Conservation (phyloP, 2,797 vertebrate genomes). For the Anabacerthia variegaticeps region DNA sequence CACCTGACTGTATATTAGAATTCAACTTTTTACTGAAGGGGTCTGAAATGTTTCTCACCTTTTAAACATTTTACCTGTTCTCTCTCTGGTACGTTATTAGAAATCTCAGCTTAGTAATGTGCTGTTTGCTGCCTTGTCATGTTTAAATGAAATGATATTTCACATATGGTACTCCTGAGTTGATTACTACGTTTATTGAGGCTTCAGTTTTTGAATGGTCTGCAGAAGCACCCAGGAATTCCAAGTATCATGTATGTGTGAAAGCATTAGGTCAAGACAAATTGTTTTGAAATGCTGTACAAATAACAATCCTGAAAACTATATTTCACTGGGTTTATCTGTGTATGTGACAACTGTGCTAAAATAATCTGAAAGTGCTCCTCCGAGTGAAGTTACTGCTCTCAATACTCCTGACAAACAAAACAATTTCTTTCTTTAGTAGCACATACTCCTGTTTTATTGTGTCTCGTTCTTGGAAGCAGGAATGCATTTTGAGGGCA, state of each 20-base stretch:
- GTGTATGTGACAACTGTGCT: constrained; percentile 41
- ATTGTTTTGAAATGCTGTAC: constrained; percentile 36
- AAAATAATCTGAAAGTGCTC: constrained; percentile 56
- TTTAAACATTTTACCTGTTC: neutral
- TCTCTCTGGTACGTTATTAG: neutral
- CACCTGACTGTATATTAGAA: neutral
- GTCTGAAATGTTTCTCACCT: neutral
- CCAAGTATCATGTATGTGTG: neutral
- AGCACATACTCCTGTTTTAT: constrained; percentile 56
- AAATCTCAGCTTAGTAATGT: neutral
- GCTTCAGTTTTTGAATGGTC: neutral
- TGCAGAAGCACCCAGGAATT: neutral
- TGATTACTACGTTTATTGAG: neutral
- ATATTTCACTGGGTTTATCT: constrained; percentile 50
- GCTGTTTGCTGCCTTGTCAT: neutral
- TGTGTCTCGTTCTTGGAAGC: constrained; percentile 51
- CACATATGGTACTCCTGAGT: neutral
- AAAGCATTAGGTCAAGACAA: constrained; percentile 34
- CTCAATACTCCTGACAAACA: constrained; percentile 52
- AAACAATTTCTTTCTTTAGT: constrained; percentile 67
- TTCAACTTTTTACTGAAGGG: neutral
- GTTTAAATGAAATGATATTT: neutral
- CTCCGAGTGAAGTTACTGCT: constrained; percentile 54
- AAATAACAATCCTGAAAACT: constrained; percentile 39
- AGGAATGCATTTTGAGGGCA: constrained; percentile 55